A percentile compares a stretch with the other conserved stretches of the same genome.
Evolutionary conservation across 2,113 vertebrate species (phyloP).

Genomic region (Nothobranchius furzeri): DNA sequence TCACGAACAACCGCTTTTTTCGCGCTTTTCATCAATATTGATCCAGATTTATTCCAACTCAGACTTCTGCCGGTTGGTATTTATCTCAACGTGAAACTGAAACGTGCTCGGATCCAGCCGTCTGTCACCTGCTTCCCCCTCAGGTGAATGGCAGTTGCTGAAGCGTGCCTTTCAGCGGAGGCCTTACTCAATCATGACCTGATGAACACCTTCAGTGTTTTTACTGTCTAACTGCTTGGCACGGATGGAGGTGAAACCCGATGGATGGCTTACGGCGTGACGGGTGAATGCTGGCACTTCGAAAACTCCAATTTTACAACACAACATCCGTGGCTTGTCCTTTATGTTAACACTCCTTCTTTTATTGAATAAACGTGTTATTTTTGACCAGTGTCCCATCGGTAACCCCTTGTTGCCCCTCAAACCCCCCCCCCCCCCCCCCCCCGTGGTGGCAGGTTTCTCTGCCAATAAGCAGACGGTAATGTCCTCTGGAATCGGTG

Average conservation of each 20-base stretch:
- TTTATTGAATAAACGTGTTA: not conserved
- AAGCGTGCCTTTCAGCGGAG: slow-evolving; percentile 22
- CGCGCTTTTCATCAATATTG: no score
- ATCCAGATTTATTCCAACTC: not conserved
- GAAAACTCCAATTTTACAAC: not conserved
- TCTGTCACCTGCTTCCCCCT: not conserved
- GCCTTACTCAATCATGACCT: slow-evolving; percentile 26
- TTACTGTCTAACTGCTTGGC: slow-evolving; percentile 2
- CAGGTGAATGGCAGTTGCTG: slow-evolving; percentile 17
- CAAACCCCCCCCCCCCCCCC: slow-evolving; percentile 4
- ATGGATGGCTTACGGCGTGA: slow-evolving; percentile 11
- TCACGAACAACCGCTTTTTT: not conserved
- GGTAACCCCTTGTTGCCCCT: not conserved
- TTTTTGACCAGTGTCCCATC: not conserved
- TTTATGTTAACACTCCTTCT: not conserved
- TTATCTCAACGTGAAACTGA: not conserved
- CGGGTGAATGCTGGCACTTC: not conserved
- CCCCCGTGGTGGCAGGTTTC: slow-evolving; percentile 36
- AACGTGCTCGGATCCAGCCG: not conserved
- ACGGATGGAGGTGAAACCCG: slow-evolving; percentile 22
- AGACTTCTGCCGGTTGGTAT: not conserved
- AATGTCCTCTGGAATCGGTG: slow-evolving; percentile 75
- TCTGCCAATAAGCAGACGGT: slow-evolving; percentile 53
- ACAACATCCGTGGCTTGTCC: no score
- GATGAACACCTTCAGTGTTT: slow-evolving; percentile 10